A percentile compares a stretch with the other conserved stretches of the same genome.
Evolutionary conservation across 2,797 vertebrate genomes (phyloP).

Genomic region (Sebastiscus tertius): DNA sequence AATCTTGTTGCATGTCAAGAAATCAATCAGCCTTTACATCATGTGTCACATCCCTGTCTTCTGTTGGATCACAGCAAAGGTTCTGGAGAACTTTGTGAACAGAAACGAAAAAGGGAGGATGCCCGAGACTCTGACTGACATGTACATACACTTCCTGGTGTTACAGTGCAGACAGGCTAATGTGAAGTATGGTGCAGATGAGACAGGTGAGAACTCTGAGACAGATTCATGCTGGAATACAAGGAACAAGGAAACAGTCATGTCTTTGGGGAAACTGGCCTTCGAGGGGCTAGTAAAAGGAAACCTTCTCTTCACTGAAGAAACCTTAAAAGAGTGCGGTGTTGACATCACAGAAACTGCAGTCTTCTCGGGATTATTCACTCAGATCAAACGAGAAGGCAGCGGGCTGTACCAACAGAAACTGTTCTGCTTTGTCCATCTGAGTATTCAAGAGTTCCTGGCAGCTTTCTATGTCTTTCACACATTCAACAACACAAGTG

Average conservation of each 20-base stretch:
- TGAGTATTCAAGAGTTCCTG: slow-evolving; percentile 62
- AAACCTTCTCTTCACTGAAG: slow-evolving; percentile 29
- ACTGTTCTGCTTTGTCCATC: slow-evolving; percentile 46
- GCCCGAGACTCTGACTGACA: slow-evolving; percentile 54
- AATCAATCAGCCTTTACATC: slow-evolving; percentile 46
- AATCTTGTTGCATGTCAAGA: slow-evolving; percentile 39
- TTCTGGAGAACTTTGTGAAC: slow-evolving; percentile 42
- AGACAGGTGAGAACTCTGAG: background rate
- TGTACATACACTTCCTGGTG: slow-evolving; percentile 51
- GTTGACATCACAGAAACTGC: slow-evolving; percentile 18
- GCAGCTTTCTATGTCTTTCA: slow-evolving; percentile 46
- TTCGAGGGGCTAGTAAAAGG: slow-evolving; percentile 24
- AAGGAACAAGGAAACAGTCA: slow-evolving; percentile 34
- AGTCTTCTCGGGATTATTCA: slow-evolving; percentile 57
- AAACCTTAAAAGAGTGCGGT: background rate
- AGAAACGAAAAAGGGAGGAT: background rate
- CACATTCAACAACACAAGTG: background rate
- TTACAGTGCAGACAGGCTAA: slow-evolving; percentile 42
- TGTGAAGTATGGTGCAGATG: slow-evolving; percentile 22
- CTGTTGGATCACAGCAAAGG: slow-evolving; percentile 58
- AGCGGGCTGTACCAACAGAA: accelerated
- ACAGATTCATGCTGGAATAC: slow-evolving; percentile 18
- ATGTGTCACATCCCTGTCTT: slow-evolving; percentile 66
- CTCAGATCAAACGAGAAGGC: slow-evolving; percentile 28
- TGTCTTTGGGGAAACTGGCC: slow-evolving; percentile 44